Evolutionary conservation across 2,888 invertebrate species (phyloP).

Genomic region (Pseudococcus longispinus): DNA sequence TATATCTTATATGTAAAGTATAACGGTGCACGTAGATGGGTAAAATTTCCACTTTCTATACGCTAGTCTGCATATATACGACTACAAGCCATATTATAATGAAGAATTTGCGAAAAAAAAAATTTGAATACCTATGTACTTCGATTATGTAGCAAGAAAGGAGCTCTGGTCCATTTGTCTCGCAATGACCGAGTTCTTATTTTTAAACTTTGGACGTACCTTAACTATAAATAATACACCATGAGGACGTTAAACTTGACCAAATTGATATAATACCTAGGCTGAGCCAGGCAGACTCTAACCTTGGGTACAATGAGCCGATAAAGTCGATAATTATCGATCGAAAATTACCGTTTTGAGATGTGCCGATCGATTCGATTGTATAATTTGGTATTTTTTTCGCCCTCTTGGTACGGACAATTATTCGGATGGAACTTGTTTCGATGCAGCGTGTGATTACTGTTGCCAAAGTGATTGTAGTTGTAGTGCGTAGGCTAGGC

Average conservation of each 20-base stretch:
- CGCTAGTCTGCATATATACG: not conserved
- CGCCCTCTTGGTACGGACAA: not conserved
- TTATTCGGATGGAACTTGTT: slow-evolving; percentile 12
- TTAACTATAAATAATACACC: not conserved
- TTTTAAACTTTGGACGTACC: not conserved
- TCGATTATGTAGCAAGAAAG: not conserved
- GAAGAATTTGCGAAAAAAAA: slow-evolving; percentile 13
- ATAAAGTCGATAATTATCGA: slow-evolving; percentile 13
- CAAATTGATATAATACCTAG: not conserved
- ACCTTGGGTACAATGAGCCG: not conserved
- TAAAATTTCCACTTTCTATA: not conserved
- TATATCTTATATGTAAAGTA: not conserved
- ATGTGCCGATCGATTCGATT: slow-evolving; percentile 8
- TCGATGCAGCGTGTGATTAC: not conserved
- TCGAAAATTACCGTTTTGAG: not conserved
- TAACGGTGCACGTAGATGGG: not conserved
- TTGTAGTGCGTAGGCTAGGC: not conserved
- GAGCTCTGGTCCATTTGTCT: not conserved
- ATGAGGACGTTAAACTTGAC: slow-evolving; percentile 9
- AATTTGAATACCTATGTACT: not conserved
- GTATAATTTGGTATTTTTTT: not conserved
- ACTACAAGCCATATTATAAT: not conserved
- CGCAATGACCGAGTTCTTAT: slow-evolving; percentile 17
- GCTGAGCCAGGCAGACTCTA: not conserved
- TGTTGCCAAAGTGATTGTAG: not conserved